Base-by-base conservation (phyloP, 2,113 vertebrate genomes). In the Mirza zaza region DNA sequence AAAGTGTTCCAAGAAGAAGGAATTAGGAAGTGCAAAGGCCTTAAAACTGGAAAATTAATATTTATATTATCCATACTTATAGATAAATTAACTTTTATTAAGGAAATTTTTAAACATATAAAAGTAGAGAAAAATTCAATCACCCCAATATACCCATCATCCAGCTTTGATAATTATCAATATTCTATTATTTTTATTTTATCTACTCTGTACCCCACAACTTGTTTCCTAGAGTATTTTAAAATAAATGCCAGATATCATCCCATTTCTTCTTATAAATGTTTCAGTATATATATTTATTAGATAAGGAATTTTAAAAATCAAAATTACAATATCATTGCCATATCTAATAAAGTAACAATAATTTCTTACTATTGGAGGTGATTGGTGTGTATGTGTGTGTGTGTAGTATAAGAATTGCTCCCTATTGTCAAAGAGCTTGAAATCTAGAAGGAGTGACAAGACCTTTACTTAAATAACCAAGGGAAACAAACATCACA, bases 291-390 rank as follows among this genome's bases (percentile, higher is more conserved):
- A 29, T 68, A 83, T 70, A 20, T 90, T 29, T 77, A 80, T 91
- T 91, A 90, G 8, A 57, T 57, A 48, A 71, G 25, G 12, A 77
- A 92, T 63, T 93, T 57, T 93, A 67, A 50, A 77, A 95, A 79
- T 7, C 29, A 50, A 81, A 97, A 92, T 18, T 20, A 77, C 67
- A 73, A 55, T 67, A 95, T 63, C 52, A 70, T 90, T 87, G 89
- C 84, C 39, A 86, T 36, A 82, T 32, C 59, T 29, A 89, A 57
- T 32, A 76, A 83, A 71, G 15, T 73, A 97, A 93, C 2, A 91
- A 55, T 59, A 86, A 77, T 93, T 90, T 57, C 18, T 80, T 85
- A 42, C 52, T 42, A 20, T 93, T 76, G 87, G n/a, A 59, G 48
- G 75, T 21, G 15, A 90, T 36, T 70, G 50, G 59, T 3, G 25